These are phyloP conservation scores for Listronotus oregonensis DNA, from an alignment of 1,140 invertebrate species.

Conservation along the genomic window DNA sequence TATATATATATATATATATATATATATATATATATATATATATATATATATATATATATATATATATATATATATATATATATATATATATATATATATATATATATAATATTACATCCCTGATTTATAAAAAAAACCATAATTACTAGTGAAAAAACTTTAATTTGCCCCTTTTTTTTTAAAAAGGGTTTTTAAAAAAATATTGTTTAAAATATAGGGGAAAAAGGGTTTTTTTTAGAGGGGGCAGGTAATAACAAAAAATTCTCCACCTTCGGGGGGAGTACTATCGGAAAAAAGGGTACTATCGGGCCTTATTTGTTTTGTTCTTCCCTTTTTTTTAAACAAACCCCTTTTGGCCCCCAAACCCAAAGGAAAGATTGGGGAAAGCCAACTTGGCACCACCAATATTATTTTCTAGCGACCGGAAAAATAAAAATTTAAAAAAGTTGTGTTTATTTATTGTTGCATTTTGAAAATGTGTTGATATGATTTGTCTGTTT, in stretches of 20 bases:
- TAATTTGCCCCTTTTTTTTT: too few species aligned
- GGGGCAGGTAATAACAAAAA: conserved; percentile 77
- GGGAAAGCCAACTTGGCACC: conserved; percentile 81
- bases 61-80: too few species aligned
- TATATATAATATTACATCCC: too few species aligned
- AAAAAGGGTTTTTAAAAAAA: too few species aligned
- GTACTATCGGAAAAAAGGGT: conserved; percentile 81
- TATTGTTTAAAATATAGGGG: too few species aligned
- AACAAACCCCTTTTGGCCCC: conserved; percentile 69
- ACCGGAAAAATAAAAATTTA: conserved; percentile 65
- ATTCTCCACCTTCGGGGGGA: conserved; percentile 80
- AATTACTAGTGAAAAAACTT: too few species aligned
- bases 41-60: too few species aligned
- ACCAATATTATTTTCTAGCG: conserved; percentile 80
- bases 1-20: too few species aligned
- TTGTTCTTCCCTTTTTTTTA: conserved; percentile 83
- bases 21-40: too few species aligned
- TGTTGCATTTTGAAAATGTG: not conserved
- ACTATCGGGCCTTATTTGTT: conserved; percentile 80
- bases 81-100: too few species aligned
- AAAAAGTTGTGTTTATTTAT: not conserved
- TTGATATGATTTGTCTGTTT: not conserved
- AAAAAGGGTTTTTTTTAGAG: conserved; percentile 68
- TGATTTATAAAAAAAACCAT: too few species aligned
- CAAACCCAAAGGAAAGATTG: conserved; percentile 64